Base-by-base conservation (phyloP, 2,888 invertebrate genomes). In the Amaurobius ferox region DNA sequence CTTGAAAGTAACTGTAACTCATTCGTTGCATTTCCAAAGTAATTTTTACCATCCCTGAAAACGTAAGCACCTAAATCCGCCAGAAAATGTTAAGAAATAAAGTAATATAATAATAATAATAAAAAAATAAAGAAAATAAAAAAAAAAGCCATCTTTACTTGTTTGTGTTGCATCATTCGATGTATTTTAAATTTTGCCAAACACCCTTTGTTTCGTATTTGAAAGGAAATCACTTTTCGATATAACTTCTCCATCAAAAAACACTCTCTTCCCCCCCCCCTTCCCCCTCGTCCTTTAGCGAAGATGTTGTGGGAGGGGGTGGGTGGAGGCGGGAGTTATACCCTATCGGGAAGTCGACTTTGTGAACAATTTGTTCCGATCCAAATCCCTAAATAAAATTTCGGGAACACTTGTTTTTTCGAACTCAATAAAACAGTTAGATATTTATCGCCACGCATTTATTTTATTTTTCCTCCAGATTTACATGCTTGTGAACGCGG, bases 371-470 rank as follows among this genome's bases (percentile, higher is more conserved):
- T 55, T 23, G 23, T 55, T 23, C 23, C 55, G 55, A 55, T 55
- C 55, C 55, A 55, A 55, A 55, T 55, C 55, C 55, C 55, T 55
- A 55, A 55, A 55, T 55, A 55, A 55, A 55, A 55, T 55, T 55
- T 55, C 55, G 55, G 11, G 55, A 55, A 55, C 55, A 55, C 55
- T 55, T 55, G 55, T 55, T 55, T 55, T 55, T 55, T 55, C 55
- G 55, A 55, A 23, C 55, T 23, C 55, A 73, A 62, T 61, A 73
- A 55, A 76, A 76, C 55, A 61, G 48, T 64, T 61, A 85, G 83
- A 85, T 85, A 77, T 85, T 85, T 85, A 85, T 85, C 83, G 79
- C 16, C 26, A 66, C 23, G 71, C 77, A 85, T 85, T 85, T 85
- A 85, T 77, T 85, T 72, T 77, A 72, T 66, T 77, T 66, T 73